phyloP scores from a whole-genome alignment of 1,140 invertebrate species.

The Diabrotica virgifera region DNA sequence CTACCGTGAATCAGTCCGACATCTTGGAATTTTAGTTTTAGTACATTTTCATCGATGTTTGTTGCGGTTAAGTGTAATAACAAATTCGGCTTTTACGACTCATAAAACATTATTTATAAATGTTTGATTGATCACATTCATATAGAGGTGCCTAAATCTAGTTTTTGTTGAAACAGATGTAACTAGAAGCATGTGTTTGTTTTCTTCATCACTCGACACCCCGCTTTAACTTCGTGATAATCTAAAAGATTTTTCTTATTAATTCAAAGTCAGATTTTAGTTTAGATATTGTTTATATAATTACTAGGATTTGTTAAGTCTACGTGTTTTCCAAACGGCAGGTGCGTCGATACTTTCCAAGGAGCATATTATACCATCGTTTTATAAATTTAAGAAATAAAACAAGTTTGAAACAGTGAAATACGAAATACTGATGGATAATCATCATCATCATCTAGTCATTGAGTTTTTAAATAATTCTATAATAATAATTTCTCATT shows the following conservation, averaged over 20 bases:
- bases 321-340: no score
- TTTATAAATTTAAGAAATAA: no score
- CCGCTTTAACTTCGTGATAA: background rate
- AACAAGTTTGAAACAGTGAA: no score
- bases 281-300: no score
- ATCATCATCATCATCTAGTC: no score
- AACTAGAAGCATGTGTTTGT: conserved; percentile 14
- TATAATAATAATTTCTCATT: no score
- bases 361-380: no score
- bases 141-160: background rate
- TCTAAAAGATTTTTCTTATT: background rate
- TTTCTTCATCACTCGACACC: background rate
- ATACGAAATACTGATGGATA: no score
- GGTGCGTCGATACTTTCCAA: no score
- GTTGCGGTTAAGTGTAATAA: conserved; percentile 21
- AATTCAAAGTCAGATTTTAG: background rate
- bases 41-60: conserved; percentile 13
- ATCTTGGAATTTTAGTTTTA: conserved; percentile 18
- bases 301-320: no score
- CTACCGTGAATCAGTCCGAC: conserved; percentile 17
- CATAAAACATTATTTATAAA: conserved; percentile 24
- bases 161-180: conserved; percentile 20
- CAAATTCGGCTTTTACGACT: conserved; percentile 22
- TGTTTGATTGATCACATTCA: conserved; percentile 13
- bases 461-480: no score